A percentile compares a stretch with the other conserved stretches of the same genome.
phyloP scores from a whole-genome alignment of 2,113 vertebrate genomes.

The Osmerus mordax region DNA sequence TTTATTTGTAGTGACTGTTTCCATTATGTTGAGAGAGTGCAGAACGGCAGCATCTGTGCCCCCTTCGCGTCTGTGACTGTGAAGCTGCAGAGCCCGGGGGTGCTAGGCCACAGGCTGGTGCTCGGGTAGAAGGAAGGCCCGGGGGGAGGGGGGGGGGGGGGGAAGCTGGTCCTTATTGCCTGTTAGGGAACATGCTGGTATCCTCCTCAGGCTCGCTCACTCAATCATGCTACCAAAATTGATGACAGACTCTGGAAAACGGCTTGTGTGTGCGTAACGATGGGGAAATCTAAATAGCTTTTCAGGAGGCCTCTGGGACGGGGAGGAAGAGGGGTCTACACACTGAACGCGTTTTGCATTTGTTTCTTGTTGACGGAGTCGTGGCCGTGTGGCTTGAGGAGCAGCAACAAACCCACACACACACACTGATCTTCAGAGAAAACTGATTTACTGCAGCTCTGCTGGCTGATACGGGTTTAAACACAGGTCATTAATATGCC shows the following conservation, averaged over 20 bases:
- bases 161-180: conserved; percentile 37
- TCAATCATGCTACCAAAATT: conserved; percentile 27
- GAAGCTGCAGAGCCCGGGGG: conserved; percentile 38
- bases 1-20: conserved; percentile 60
- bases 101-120: conserved; percentile 46
- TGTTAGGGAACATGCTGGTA: conserved; percentile 35
- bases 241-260: conserved; percentile 43
- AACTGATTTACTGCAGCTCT: not conserved
- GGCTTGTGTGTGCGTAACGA: conserved; percentile 3
- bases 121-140: not conserved
- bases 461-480: conserved; percentile 9
- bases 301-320: not conserved
- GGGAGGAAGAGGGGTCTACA: not conserved
- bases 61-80: conserved; percentile 40
- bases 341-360: not conserved
- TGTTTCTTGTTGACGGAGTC: conserved; percentile 13
- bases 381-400: conserved; percentile 19
- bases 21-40: conserved; percentile 55
- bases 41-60: conserved; percentile 51
- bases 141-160: not conserved
- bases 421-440: not conserved
- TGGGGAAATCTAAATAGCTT: conserved; percentile 3
- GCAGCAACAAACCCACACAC: conserved; percentile 4
- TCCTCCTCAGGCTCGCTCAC: not conserved
- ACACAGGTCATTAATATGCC: conserved; percentile 7